These are phyloP conservation scores for Erythrocercus mccallii DNA, from an alignment of 2,113 vertebrate genomes.

Conservation along the genomic window DNA sequence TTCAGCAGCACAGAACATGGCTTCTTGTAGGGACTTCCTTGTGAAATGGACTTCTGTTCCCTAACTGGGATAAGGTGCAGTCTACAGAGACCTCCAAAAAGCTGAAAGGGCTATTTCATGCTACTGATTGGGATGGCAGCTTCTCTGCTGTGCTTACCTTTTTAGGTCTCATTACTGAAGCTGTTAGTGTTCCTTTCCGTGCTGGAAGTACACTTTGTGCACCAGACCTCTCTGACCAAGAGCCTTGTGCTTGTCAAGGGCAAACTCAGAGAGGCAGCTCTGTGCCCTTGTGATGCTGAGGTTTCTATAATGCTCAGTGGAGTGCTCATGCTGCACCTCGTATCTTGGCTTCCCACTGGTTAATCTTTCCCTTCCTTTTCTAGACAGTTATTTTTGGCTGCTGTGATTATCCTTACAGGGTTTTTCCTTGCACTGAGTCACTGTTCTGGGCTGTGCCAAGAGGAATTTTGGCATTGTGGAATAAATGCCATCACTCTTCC, in stretches of 20 bases:
- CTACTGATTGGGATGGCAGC: neutral
- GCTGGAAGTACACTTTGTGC: neutral
- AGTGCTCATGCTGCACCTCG: conserved; percentile 1
- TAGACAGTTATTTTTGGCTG: conserved; percentile 55
- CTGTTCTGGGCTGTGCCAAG: conserved; percentile 21
- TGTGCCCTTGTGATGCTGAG: neutral
- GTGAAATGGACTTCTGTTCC: neutral
- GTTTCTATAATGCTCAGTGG: neutral
- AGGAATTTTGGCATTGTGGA: conserved; percentile 39
- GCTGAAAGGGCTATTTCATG: neutral
- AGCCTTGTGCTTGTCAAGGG: neutral
- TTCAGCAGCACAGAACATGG: neutral
- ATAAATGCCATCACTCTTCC: conserved; percentile 10
- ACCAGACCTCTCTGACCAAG: neutral
- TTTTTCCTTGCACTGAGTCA: conserved; percentile 57
- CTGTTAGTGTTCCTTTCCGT: neutral
- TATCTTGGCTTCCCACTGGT: conserved; percentile 42
- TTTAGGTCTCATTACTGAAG: neutral
- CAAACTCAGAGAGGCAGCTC: neutral
- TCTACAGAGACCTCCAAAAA: neutral
- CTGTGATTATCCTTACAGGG: neutral
- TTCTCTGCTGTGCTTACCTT: neutral
- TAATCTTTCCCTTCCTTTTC: conserved; percentile 50
- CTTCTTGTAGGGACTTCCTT: neutral
- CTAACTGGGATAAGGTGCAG: neutral